Evolutionary conservation across 1,140 invertebrate genomes (phyloP).

Genomic region (Drosophila azteca): DNA sequence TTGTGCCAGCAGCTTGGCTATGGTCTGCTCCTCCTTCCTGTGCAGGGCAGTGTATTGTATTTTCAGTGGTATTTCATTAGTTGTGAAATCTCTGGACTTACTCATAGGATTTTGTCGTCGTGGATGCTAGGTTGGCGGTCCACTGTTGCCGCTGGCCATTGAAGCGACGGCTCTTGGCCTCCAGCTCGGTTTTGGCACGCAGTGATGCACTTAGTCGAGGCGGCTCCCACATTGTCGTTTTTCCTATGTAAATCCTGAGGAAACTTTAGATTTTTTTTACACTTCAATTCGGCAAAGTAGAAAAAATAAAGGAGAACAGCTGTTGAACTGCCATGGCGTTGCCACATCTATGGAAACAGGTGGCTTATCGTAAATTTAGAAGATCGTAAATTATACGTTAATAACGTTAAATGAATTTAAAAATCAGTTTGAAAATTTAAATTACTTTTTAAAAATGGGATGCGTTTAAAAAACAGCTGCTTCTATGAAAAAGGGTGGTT

Average conservation of each 20-base stretch:
- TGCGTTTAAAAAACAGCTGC: too few species aligned
- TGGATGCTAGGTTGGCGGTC: constrained; percentile 29
- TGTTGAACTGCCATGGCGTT: not conserved
- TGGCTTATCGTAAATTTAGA: too few species aligned
- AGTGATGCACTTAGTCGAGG: constrained; percentile 73
- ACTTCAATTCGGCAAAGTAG: not conserved
- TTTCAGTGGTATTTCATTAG: constrained; percentile 43
- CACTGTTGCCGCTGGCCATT: constrained; percentile 25
- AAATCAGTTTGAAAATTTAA: too few species aligned
- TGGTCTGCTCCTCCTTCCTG: constrained; percentile 60
- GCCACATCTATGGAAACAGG: not conserved
- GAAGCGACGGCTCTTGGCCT: constrained; percentile 50
- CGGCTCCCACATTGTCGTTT: constrained; percentile 64
- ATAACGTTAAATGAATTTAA: too few species aligned
- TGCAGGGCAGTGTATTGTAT: not conserved
- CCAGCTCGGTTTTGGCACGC: constrained; percentile 75
- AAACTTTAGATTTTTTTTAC: constrained; percentile 11
- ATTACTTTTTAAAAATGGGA: too few species aligned
- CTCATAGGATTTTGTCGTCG: constrained; percentile 48
- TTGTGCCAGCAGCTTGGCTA: constrained; percentile 60
- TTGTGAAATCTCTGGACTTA: constrained; percentile 53
- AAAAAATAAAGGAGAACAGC: not conserved
- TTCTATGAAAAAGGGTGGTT: too few species aligned
- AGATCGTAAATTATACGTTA: too few species aligned
- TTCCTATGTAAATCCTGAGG: not conserved